phyloP scores from a whole-genome alignment of 2,113 vertebrate species.

The Pseudopipra pipra region DNA sequence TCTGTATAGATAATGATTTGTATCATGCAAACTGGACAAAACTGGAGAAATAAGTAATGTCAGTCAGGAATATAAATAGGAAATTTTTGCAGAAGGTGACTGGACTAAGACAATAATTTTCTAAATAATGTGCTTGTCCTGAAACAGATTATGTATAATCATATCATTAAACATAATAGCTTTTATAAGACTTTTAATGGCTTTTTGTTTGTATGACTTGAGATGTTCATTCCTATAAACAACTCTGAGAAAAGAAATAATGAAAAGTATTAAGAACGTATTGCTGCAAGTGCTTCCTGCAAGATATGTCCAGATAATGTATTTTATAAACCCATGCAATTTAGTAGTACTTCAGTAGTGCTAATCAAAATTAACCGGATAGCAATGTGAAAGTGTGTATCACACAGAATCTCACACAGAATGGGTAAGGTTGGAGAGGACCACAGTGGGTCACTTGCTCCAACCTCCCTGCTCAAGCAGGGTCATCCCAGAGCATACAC shows the following conservation, averaged over 20 bases:
- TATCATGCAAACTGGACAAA: conserved; percentile 7
- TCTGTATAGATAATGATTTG: neutral
- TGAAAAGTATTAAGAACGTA: neutral
- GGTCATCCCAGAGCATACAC: neutral
- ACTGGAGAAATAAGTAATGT: neutral
- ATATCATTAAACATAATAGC: neutral
- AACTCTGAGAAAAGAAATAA: neutral
- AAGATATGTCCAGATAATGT: neutral
- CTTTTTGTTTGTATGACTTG: neutral
- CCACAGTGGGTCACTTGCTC: neutral
- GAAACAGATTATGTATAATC: neutral
- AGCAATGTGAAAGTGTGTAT: neutral
- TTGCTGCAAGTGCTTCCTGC: neutral
- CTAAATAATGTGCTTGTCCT: neutral
- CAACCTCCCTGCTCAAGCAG: neutral
- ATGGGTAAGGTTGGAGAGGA: neutral
- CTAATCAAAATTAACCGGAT: neutral
- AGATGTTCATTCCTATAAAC: neutral
- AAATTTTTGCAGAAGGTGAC: neutral
- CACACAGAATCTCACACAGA: neutral
- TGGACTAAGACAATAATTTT: conserved; percentile 16
- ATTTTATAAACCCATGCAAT: neutral
- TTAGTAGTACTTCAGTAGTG: neutral
- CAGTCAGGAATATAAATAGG: conserved; percentile 5
- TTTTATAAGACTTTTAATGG: conserved; percentile 4